Conservation (phyloP, 1,140 invertebrate genomes). For the Melipona quadrifasciata region DNA sequence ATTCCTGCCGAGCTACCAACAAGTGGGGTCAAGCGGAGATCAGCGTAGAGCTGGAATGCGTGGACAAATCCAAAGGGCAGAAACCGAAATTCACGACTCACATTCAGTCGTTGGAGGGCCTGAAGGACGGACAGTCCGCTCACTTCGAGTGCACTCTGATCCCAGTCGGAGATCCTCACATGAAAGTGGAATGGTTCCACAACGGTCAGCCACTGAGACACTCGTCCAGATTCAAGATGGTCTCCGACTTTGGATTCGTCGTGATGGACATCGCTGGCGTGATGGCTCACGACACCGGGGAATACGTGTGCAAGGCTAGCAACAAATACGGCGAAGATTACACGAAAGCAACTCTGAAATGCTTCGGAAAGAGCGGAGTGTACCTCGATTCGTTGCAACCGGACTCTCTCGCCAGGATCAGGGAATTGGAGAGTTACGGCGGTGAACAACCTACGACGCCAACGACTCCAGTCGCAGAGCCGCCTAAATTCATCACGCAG, state of each 20-base stretch:
- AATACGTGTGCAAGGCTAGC: slow-evolving; percentile 94
- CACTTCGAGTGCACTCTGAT: slow-evolving; percentile 96
- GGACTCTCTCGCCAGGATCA: slow-evolving; percentile 94
- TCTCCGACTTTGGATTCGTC: slow-evolving; percentile 98
- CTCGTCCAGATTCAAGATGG: slow-evolving; percentile 95
- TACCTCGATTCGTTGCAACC: slow-evolving; percentile 97
- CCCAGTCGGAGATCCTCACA: slow-evolving; percentile 95
- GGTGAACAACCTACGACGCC: slow-evolving; percentile 85
- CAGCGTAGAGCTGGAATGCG: slow-evolving; percentile 90
- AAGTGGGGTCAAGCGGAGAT: slow-evolving; percentile 94
- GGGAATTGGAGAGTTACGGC: slow-evolving; percentile 91
- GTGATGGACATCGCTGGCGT: slow-evolving; percentile 97
- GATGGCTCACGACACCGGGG: slow-evolving; percentile 95
- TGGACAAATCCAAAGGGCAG: slow-evolving; percentile 92
- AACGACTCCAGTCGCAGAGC: slow-evolving; percentile 87
- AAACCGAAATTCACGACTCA: slow-evolving; percentile 94
- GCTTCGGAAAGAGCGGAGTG: slow-evolving; percentile 93
- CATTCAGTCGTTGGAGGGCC: slow-evolving; percentile 90
- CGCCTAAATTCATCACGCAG: slow-evolving; percentile 95
- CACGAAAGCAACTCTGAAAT: slow-evolving; percentile 91
- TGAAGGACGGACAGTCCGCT: slow-evolving; percentile 95
- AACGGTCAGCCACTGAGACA: slow-evolving; percentile 93
- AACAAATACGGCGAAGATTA: slow-evolving; percentile 96
- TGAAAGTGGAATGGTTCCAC: slow-evolving; percentile 98
- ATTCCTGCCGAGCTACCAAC: slow-evolving; percentile 93